Percentiles rank a stretch among this genome's conserved stretches.
These are phyloP conservation scores for Endotricha flammealis DNA, from an alignment of 2,888 invertebrate genomes.

Conservation along the genomic window DNA sequence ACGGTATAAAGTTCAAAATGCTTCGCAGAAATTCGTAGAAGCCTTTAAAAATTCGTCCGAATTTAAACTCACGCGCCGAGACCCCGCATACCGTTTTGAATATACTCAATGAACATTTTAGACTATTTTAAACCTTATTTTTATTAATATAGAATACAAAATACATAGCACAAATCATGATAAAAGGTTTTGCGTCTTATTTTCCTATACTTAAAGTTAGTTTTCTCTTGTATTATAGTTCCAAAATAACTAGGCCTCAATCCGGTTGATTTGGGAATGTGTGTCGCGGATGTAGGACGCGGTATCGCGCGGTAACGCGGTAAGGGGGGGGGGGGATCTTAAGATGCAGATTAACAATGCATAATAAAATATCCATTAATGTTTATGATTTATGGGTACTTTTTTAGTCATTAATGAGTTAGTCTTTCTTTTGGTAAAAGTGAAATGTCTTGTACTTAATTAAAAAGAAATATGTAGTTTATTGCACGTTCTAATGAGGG, in stretches of 20 bases:
- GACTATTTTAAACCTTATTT: constrained; percentile 37
- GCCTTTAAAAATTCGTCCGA: constrained; percentile 47
- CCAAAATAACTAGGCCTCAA: constrained; percentile 61
- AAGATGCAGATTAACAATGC: background rate
- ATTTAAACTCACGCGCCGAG: constrained; percentile 48
- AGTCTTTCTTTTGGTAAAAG: no score
- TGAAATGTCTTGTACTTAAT: no score
- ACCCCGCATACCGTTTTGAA: constrained; percentile 57
- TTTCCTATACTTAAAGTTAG: constrained; percentile 24
- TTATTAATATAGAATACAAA: constrained; percentile 12
- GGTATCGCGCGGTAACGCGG: constrained; percentile 28
- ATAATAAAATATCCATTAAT: background rate
- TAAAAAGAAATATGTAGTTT: no score
- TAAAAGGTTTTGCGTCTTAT: no score
- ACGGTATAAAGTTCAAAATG: constrained; percentile 16
- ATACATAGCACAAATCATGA: no score
- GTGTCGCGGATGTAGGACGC: constrained; percentile 56
- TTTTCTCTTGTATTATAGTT: constrained; percentile 24
- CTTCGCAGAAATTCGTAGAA: constrained; percentile 17
- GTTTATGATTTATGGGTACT: no score
- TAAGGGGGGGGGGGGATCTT: background rate
- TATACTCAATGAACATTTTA: constrained; percentile 42
- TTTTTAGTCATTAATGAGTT: no score
- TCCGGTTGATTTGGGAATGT: constrained; percentile 69
- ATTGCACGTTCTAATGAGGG: no score